Percentiles rank a stretch among this genome's conserved stretches.
Evolutionary conservation across 2,113 vertebrate species (phyloP).

Genomic region (Elanoides forficatus): DNA sequence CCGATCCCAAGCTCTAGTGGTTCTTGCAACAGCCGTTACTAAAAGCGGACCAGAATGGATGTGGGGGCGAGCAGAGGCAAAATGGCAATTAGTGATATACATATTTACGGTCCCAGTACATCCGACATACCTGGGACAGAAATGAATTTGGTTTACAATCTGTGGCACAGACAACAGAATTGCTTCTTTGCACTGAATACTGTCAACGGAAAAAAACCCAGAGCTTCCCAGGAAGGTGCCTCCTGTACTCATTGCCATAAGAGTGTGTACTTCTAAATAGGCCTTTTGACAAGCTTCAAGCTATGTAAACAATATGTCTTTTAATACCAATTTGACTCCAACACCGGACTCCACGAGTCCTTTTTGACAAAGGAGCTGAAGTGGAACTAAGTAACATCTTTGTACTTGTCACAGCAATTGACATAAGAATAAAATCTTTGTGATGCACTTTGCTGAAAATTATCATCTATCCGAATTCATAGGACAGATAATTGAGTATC

Average conservation of each 20-base stretch:
- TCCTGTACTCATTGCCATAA: background rate
- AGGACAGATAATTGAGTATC: background rate
- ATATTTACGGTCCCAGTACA: background rate
- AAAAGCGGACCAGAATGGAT: background rate
- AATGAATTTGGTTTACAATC: background rate
- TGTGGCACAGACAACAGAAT: too few species aligned
- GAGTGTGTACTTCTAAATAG: background rate
- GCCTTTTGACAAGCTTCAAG: background rate
- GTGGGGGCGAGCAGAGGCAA: background rate
- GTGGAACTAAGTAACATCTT: background rate
- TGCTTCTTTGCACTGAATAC: background rate
- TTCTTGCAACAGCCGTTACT: background rate
- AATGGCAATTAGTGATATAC: background rate
- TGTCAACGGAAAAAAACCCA: background rate
- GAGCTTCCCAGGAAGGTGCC: background rate
- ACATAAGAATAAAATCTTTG: background rate
- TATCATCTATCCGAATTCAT: background rate
- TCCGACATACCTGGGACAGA: background rate
- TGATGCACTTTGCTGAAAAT: background rate
- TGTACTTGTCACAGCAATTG: background rate
- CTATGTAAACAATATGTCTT: background rate
- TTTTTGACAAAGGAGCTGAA: background rate
- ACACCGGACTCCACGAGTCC: background rate
- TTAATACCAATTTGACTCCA: background rate
- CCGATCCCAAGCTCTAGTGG: background rate